Base-by-base conservation (phyloP, 2,888 invertebrate genomes). In the Yponomeuta cagnagella region DNA sequence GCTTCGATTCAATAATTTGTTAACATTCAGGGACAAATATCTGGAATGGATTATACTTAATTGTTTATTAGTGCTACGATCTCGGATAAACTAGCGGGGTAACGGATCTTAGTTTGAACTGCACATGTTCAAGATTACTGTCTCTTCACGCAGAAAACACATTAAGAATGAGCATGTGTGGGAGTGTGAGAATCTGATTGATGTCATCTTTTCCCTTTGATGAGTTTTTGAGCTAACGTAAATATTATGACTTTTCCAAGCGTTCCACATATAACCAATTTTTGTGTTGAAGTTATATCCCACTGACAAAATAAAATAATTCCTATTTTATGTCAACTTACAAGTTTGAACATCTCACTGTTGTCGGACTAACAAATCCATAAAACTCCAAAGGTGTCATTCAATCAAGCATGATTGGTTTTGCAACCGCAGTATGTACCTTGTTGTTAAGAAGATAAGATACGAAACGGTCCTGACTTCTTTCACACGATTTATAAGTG, bases 401-500 rank as follows among this genome's bases (percentile, higher is more conserved):
- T 65, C 30, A 64, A 30, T 64, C 64, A 4, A 68, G 68, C 68
- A 68, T 68, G 48, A 23, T 65, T 31, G 52, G 15, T 58, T 58
- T 58, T 12, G 52, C 52, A 58, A 58, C 52, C 52, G 15, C 52
- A 58, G 52, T 58, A 15, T 30, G 2, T 65, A 33, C 33, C 30
- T 63, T 63, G 84, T 87, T 87, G 78, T 77, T 43, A 43, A 43
- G 43, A 43, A 43, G 43, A 43, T 43, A 43, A 43, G 43, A 8
- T 43, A 43, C 43, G 43, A 43, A 43, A 43, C 52, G 52, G 15
- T 15, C 52, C 52, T 4, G 2, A 5, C 52, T 15, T 58, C 52
- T 58, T 58, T 58, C 52, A 58, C 52, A 58, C 52, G 52, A 58
- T 58, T 43, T 58, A 58, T 58, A 58, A 58, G 15, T 43, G 43